These are phyloP conservation scores for Brachypterus glaber DNA, from an alignment of 2,888 invertebrate species.

Conservation along the genomic window DNA sequence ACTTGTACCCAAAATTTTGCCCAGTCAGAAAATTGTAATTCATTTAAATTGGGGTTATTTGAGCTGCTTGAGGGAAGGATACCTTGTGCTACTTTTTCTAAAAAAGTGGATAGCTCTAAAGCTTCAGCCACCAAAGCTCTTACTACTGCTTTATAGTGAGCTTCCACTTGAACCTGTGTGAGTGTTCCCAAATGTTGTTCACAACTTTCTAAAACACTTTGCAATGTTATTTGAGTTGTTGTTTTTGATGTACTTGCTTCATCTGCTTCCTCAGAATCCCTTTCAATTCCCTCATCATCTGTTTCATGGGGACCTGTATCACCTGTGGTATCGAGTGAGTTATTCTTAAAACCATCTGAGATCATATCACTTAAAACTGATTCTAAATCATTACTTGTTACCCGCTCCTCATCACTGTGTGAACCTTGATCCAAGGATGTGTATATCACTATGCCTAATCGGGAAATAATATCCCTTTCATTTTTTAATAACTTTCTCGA, in stretches of 20 bases:
- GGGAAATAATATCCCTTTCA: constrained; percentile 34
- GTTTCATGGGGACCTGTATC: constrained; percentile 46
- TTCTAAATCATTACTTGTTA: constrained; percentile 77
- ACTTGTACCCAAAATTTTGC: constrained; percentile 95
- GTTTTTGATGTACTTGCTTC: constrained; percentile 39
- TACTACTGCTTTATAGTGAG: constrained; percentile 86
- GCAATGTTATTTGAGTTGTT: constrained; percentile 24
- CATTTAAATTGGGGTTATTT: constrained; percentile 63
- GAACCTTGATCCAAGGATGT: constrained; percentile 84
- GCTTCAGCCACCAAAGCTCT: constrained; percentile 88
- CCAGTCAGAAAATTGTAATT: constrained; percentile 85
- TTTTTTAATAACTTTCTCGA: constrained; percentile 26
- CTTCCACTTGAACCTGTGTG: constrained; percentile 53
- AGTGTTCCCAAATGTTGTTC: constrained; percentile 32
- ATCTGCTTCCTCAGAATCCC: constrained; percentile 68
- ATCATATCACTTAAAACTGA: constrained; percentile 81
- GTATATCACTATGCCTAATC: constrained; percentile 75
- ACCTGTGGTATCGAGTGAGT: constrained; percentile 6
- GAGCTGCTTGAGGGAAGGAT: constrained; percentile 55
- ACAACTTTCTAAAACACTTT: constrained; percentile 29
- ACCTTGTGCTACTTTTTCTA: constrained; percentile 70
- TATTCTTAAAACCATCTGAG: constrained; percentile 35
- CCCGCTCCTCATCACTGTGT: constrained; percentile 75
- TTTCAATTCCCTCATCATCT: constrained; percentile 84
- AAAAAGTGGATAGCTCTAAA: constrained; percentile 79